phyloP scores from a whole-genome alignment of 2,797 vertebrate genomes.

The Lutjanus argentimaculatus region DNA sequence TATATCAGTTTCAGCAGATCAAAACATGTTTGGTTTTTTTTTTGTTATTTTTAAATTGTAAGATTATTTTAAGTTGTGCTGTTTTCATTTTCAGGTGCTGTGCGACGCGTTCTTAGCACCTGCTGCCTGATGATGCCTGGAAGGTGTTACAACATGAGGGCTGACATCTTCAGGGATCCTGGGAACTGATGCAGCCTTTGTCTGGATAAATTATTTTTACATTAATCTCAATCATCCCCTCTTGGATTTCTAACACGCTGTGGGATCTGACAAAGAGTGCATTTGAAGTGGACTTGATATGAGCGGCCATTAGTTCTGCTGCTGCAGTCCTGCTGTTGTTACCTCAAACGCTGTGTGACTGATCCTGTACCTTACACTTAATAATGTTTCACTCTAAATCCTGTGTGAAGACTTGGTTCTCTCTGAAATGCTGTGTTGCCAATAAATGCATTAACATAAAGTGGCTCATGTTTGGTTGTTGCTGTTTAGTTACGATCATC shows the following conservation, averaged over 20 bases:
- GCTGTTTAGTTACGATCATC: not conserved
- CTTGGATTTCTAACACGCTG: slow-evolving; percentile 8
- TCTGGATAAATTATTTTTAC: slow-evolving; percentile 27
- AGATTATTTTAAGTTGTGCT: slow-evolving; percentile 1
- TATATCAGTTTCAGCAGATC: not conserved
- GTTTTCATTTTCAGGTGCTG: slow-evolving; percentile 82
- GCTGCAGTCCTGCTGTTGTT: not conserved
- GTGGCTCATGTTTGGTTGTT: slow-evolving; percentile 29
- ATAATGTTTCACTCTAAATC: not conserved
- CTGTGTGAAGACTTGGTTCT: slow-evolving; percentile 24
- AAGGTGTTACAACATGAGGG: slow-evolving; percentile 23
- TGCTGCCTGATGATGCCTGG: slow-evolving; percentile 24
- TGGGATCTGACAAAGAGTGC: slow-evolving; percentile 36
- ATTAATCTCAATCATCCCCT: slow-evolving; percentile 5
- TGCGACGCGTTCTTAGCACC: slow-evolving; percentile 76
- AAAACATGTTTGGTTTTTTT: not conserved
- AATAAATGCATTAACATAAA: slow-evolving; percentile 73
- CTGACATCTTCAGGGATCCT: slow-evolving; percentile 29
- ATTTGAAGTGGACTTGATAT: slow-evolving; percentile 45
- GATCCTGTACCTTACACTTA: slow-evolving; percentile 23
- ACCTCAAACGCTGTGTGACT: slow-evolving; percentile 23
- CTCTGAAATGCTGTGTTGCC: slow-evolving; percentile 58
- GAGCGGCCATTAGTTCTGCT: slow-evolving; percentile 8
- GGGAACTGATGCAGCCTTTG: not conserved
- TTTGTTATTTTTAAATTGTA: not conserved